A percentile compares a stretch with the other conserved stretches of the same genome.
Evolutionary conservation across 2,888 invertebrate species (phyloP).

Genomic region (Anodontia alba): DNA sequence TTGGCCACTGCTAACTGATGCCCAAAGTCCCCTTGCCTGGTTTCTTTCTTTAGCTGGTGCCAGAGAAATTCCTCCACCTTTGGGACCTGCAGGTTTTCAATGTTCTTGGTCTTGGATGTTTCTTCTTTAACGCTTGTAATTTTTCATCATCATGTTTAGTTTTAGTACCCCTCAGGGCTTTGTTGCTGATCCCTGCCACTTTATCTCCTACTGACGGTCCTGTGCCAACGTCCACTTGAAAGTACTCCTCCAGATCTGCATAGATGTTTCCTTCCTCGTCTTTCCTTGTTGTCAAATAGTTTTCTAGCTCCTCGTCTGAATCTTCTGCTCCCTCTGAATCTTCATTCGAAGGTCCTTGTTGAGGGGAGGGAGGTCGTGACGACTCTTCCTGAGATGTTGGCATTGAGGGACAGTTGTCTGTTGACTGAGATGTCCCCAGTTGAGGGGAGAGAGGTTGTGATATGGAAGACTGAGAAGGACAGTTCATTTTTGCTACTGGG

Average conservation of each 20-base stretch:
- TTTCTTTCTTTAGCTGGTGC: too few relatives aligned
- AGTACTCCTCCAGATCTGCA: not conserved
- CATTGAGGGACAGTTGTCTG: too few relatives aligned
- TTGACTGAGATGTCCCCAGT: not conserved
- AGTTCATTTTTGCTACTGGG: not conserved
- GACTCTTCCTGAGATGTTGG: too few relatives aligned
- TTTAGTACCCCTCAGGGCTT: not conserved
- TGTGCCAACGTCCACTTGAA: not conserved
- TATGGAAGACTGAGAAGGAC: not conserved
- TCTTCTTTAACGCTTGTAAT: not conserved
- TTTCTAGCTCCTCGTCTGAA: not conserved
- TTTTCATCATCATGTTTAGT: conserved; percentile 8
- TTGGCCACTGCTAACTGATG: too few relatives aligned
- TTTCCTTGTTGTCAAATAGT: not conserved
- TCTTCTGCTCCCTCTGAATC: not conserved
- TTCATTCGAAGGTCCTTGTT: not conserved
- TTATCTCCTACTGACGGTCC: not conserved
- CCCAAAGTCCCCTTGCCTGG: too few relatives aligned
- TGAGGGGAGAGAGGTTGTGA: too few relatives aligned
- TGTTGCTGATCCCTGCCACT: not conserved
- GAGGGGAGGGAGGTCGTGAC: not conserved
- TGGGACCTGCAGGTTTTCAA: too few relatives aligned
- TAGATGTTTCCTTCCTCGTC: not conserved
- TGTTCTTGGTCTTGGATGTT: conserved; percentile 5
- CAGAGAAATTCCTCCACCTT: too few relatives aligned